Evolutionary conservation across 2,113 vertebrate species (phyloP), one percentile per base, ranked within the genome.

Genomic region (Hepsetus odoe): DNA sequence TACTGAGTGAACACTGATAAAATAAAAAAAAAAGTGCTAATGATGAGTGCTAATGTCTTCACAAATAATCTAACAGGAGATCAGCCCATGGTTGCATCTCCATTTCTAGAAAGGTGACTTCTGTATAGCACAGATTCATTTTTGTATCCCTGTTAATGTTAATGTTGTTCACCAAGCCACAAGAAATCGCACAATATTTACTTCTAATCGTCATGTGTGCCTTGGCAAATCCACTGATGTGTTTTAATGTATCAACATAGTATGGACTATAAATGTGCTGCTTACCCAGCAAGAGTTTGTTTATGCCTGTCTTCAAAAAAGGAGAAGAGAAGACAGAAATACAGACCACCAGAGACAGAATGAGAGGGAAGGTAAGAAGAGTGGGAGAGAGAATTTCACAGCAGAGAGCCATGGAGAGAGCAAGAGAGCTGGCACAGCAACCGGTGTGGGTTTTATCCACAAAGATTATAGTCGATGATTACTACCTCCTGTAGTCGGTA

Each of bases 391-490:
- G 7, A 79, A 7, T 24, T 35, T 16, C 26, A 20, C 72, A 64
- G 46, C 22, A 32, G 2, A 49, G 56, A 46, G 18, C 42, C 26
- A 51, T 22, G 40, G 24, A 58, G 51, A 55, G 62, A 70, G 68
- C 61, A 49, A 12, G 3, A 66, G 44, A 72, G 10, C 46, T 7
- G 76, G 44, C 61, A 44, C 59, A 79, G 35, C 40, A 69, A 53
- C 56, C 28, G 3, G 55, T 28, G 22, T 75, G 77, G 80, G 86
- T 77, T 91, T 92, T 88, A 92, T 91, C 88, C 85, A 82, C 82
- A 51, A 83, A 90, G 89, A 91, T 90, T 90, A 85, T 84, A 87
- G 86, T 81, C 70, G 85, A 84, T 90, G 91, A 93, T 93, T 92
- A 92, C 74, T 59, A 38, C 84, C 74, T 81, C 82, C 77, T 83